Base-by-base conservation (phyloP, 2,888 invertebrate genomes). In the Hydropsyche betteni region DNA sequence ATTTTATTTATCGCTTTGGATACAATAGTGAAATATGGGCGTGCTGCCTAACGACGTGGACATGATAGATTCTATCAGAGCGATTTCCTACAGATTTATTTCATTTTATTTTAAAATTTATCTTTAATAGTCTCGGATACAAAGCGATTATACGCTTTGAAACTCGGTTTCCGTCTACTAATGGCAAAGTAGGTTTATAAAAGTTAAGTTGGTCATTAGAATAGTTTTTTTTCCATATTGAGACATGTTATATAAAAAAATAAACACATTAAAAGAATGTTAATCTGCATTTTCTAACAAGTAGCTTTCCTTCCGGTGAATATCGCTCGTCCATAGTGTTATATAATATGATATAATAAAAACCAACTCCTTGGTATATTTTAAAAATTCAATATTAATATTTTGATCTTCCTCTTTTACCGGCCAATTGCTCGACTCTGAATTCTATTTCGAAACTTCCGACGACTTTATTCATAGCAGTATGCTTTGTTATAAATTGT, bases 281-380 rank as follows among this genome's bases (percentile, higher is more conserved):
- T n/a, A 36, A 64, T 33, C 64, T 58, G 61, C 61, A 33, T 61
- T 61, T 61, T 61, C 61, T 33, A 33, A 16, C 8, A 64, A 64
- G 24, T 36, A 34, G 14, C 64, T 64, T 64, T 64, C 64, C 36
- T 64, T 64, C 64, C 64, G 34, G 33, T 36, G 33, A 61, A 61
- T 61, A 61, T 61, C 53, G 14, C 53, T 12, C 53, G 53, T 5
- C 12, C 53, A 58, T 2, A 24, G 24, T 58, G 7, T 14, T 12
- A 53, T 53, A n/a, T 53, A 53, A 14, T 24, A 24, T 24, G 2
- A 24, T 24, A 24, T 24, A 24, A 24, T 24, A 24, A 24, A 24
- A 51, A 8, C 2, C 10, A 12, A 10, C 12, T 51, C 10, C 8
- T 51, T 2, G 3, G 12, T 10, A 51, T 51, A 12, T 12, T 51